phyloP scores from a whole-genome alignment of 2,797 vertebrate species.

The Acridotheres tristis region DNA sequence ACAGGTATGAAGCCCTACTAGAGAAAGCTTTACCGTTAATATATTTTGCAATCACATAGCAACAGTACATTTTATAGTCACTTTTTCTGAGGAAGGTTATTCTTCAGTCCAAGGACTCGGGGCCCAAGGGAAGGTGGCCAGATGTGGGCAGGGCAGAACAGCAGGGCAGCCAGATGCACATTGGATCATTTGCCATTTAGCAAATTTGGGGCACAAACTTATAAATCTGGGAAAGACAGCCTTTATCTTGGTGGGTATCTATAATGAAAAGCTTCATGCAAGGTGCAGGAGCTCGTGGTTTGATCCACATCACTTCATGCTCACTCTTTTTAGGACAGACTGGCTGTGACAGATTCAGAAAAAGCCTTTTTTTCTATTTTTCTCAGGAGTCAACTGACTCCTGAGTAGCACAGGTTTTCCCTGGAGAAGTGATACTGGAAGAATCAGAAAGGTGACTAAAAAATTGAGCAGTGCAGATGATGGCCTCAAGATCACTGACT shows the following conservation, averaged over 20 bases:
- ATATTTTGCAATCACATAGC: not conserved
- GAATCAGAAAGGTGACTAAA: not conserved
- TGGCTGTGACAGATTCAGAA: not conserved
- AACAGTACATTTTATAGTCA: not conserved
- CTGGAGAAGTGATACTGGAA: not conserved
- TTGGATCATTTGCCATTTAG: not conserved
- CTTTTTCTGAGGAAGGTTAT: not conserved
- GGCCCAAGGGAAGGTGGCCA: not conserved
- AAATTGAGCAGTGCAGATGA: not conserved
- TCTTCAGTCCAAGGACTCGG: not conserved
- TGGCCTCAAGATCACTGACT: not conserved
- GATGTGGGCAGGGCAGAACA: not conserved
- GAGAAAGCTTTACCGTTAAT: not conserved
- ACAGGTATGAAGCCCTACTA: not conserved
- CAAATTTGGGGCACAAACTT: not conserved
- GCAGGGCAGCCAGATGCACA: not conserved
- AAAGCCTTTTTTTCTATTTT: not conserved
- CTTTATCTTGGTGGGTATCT: not conserved
- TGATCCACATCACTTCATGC: fast-evolving
- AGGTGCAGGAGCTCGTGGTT: not conserved
- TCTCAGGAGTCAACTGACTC: not conserved
- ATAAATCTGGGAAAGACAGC: not conserved
- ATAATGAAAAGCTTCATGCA: not conserved
- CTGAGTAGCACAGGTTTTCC: not conserved
- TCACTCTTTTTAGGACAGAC: not conserved